Percentiles rank a stretch among this genome's conserved stretches.
These are phyloP conservation scores for Micrastur ruficollis DNA, from an alignment of 2,797 vertebrate genomes.

Conservation along the genomic window DNA sequence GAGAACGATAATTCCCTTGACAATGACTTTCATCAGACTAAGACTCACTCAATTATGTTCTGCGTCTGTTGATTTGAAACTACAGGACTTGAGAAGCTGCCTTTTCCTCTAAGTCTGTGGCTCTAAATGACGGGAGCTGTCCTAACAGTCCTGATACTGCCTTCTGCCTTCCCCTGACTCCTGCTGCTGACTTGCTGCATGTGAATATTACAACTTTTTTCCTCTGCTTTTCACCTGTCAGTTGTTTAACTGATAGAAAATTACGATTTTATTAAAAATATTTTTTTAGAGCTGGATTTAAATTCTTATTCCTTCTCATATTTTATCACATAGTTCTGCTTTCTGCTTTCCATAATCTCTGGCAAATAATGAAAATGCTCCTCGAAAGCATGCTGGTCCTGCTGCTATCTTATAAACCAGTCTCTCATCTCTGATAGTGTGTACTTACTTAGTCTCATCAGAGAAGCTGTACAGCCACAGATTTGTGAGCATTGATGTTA, in stretches of 20 bases:
- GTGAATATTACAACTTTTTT: not conserved
- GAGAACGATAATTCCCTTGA: not conserved
- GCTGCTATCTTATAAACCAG: not conserved
- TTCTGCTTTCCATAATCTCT: not conserved
- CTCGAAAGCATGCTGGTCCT: not conserved
- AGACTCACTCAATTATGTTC: slow-evolving; percentile 9
- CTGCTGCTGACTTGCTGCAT: not conserved
- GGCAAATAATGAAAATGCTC: not conserved
- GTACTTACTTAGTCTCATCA: not conserved
- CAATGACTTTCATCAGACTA: not conserved
- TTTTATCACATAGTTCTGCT: not conserved
- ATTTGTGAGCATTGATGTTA: not conserved
- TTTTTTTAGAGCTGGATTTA: not conserved
- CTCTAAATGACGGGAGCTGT: not conserved
- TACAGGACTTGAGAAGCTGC: not conserved
- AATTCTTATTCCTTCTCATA: not conserved
- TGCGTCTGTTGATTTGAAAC: not conserved
- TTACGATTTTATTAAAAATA: not conserved
- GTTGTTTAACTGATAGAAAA: not conserved
- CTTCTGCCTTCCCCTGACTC: not conserved
- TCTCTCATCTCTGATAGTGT: not conserved
- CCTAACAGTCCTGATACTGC: not conserved
- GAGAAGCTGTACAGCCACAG: not conserved
- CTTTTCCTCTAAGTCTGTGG: not conserved
- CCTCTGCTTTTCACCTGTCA: not conserved